Evolutionary conservation across 2,113 vertebrate species (phyloP).

Genomic region (Nannospalax galili): DNA sequence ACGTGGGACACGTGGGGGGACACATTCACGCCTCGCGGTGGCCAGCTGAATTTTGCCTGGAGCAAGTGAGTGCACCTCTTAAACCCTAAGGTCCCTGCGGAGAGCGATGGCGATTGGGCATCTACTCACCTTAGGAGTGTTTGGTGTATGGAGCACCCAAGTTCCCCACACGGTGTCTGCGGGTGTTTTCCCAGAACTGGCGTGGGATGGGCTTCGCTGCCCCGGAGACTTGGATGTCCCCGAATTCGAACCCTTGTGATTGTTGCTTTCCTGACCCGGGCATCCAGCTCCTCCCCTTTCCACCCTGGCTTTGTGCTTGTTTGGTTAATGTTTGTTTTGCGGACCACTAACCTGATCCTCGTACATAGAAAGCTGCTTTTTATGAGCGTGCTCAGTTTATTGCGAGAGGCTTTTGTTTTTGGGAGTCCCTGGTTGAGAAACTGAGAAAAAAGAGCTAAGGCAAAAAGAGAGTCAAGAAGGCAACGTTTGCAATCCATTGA

Average conservation of each 20-base stretch:
- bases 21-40: neutral
- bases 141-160: neutral
- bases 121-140: neutral
- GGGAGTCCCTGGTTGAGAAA: slow-evolving; percentile 51
- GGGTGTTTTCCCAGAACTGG: slow-evolving; percentile 49
- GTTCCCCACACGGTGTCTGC: slow-evolving; percentile 10
- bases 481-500: slow-evolving; percentile 63
- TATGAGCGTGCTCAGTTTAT: neutral
- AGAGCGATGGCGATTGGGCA: neutral
- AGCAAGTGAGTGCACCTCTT: neutral
- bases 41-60: neutral
- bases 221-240: slow-evolving; percentile 29
- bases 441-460: neutral
- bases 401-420: slow-evolving; percentile 70
- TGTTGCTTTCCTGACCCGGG: slow-evolving; percentile 65
- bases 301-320: slow-evolving; percentile 70
- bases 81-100: fast-evolving
- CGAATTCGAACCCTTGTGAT: slow-evolving; percentile 45
- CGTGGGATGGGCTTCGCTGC: slow-evolving; percentile 46
- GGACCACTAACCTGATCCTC: slow-evolving; percentile 64
- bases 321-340: slow-evolving; percentile 68
- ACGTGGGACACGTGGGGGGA: slow-evolving; percentile 56
- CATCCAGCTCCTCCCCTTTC: slow-evolving; percentile 73
- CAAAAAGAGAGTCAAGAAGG: slow-evolving; percentile 53
- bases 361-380: neutral